Percentiles rank a stretch among this genome's conserved stretches.
Conservation (phyloP, 2,113 vertebrate species). For the Tetrax tetrax region DNA sequence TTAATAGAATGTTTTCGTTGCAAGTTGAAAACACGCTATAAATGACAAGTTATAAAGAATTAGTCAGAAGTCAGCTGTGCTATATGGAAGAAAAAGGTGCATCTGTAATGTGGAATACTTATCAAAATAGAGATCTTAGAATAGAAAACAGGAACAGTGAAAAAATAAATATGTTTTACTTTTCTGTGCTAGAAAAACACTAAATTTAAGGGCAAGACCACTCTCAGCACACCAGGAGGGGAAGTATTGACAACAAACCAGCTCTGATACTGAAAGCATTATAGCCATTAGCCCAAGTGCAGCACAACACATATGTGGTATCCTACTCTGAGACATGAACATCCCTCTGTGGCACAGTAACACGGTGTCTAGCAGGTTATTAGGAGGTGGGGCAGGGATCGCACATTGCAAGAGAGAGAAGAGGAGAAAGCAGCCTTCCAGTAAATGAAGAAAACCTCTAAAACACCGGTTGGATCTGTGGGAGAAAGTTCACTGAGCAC, state of each 20-base stretch:
- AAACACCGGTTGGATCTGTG: neutral
- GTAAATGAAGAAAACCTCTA: neutral
- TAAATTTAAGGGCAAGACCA: neutral
- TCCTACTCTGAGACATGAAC: neutral
- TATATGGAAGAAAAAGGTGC: neutral
- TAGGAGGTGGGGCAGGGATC: neutral
- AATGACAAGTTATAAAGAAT: neutral
- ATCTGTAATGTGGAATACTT: neutral
- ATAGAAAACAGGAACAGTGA: neutral
- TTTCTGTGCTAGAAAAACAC: neutral
- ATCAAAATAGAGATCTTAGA: neutral
- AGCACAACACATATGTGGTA: fast-evolving
- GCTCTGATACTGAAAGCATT: neutral
- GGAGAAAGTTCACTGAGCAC: neutral
- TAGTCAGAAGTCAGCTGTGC: neutral
- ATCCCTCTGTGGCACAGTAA: neutral
- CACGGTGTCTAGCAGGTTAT: neutral
- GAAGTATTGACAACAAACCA: neutral
- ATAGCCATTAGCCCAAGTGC: neutral
- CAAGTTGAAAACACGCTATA: neutral
- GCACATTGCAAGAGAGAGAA: neutral
- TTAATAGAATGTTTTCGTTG: neutral
- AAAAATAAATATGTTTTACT: neutral
- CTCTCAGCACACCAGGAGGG: fast-evolving
- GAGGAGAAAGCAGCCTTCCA: neutral